A percentile compares a stretch with the other conserved stretches of the same genome.
phyloP scores from a whole-genome alignment of 2,113 vertebrate genomes.

The Sturnira hondurensis region DNA sequence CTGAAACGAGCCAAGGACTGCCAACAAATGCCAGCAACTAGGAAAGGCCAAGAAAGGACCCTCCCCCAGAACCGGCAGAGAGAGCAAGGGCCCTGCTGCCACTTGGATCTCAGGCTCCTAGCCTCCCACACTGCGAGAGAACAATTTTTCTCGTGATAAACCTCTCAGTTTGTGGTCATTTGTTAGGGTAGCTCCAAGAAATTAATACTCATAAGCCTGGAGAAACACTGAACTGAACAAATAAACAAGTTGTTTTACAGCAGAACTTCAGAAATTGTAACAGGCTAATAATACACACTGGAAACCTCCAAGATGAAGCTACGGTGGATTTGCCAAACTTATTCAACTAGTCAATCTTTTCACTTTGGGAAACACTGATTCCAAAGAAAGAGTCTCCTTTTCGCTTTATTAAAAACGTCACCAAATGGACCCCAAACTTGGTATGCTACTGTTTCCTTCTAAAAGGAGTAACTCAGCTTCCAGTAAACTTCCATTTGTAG shows the following conservation, averaged over 20 bases:
- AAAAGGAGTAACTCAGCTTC: background rate
- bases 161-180: background rate
- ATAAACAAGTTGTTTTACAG: background rate
- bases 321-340: background rate
- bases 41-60: background rate
- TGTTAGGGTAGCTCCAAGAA: background rate
- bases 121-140: background rate
- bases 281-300: background rate
- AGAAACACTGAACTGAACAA: background rate
- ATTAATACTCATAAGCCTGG: background rate
- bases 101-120: background rate
- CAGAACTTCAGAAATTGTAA: background rate
- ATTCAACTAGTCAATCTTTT: background rate
- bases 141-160: background rate
- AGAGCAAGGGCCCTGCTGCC: background rate
- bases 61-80: background rate
- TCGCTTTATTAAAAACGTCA: background rate
- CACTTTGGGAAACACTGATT: background rate
- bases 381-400: background rate
- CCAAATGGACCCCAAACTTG: background rate
- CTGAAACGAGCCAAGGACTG: background rate
- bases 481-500: background rate
- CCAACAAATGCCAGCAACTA: background rate
- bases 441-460: background rate
- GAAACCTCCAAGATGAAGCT: background rate